Base-by-base conservation (phyloP, 2,797 vertebrate species). In the Coregonus sp. region DNA sequence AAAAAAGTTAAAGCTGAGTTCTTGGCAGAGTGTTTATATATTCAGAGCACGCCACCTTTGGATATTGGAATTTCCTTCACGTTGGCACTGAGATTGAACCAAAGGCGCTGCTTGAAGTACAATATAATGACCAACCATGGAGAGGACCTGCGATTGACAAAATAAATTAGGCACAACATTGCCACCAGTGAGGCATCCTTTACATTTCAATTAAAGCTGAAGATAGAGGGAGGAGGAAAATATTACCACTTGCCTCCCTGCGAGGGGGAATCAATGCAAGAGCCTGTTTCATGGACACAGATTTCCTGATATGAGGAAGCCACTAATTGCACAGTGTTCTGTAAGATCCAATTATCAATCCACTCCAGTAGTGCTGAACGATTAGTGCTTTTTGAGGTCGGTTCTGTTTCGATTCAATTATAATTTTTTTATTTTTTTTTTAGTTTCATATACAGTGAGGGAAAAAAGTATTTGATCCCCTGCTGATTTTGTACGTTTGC, bases 91-190 rank as follows among this genome's bases (percentile, higher is more conserved):
- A 88, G 40, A 47, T 47, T 47, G 40, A 47, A 47, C 40, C 40
- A 47, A 47, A 47, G 75, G 76, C 72, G 0, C 81, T 74, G 88
- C 92, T 93, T 89, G 78, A 86, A 80, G 87, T 37, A 81, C 7
- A 81, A 92, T 86, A 92, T 93, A 93, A 94, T 91, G 89, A 90
- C 86, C 75, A 72, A 85, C 76, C 81, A 81, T 61, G 85, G 85
- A 72, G 73, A 89, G 79, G 79, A 76, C 74, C 74, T 78, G 77
- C 79, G 83, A 88, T 81, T 88, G 88, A 89, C 88, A 78, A 89
- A 92, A 92, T 90, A 92, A 93, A 93, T 92, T 89, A 92, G 79
- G 88, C 61, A 65, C 75, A 82, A 86, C 82, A 87, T 87, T 82
- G 81, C 75, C 81, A 89, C 84, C 82, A 87, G 78, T 4, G 66